phyloP scores from a whole-genome alignment of 2,888 invertebrate species.

The Subacronicta megacephala region DNA sequence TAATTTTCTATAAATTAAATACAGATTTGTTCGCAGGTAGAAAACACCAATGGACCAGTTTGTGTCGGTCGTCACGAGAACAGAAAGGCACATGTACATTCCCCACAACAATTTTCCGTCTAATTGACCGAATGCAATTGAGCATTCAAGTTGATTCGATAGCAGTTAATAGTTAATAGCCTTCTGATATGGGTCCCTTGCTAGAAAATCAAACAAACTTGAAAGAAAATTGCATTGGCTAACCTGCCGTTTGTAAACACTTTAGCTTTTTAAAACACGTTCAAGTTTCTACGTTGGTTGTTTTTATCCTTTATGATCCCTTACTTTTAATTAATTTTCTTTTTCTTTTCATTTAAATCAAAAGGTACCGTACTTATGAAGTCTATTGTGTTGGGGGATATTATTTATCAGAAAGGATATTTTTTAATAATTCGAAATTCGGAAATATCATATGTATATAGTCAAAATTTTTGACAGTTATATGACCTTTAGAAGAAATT shows the following conservation, averaged over 20 bases:
- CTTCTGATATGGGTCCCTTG: conserved; percentile 74
- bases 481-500: too few species aligned
- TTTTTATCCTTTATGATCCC: conserved; percentile 25
- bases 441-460: too few species aligned
- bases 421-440: too few species aligned
- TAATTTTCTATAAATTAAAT: conserved; percentile 39
- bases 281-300: conserved; percentile 22
- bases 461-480: too few species aligned
- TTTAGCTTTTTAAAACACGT: conserved; percentile 41
- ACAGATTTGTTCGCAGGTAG: conserved; percentile 44
- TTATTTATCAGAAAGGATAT: too few species aligned
- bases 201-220: conserved; percentile 71
- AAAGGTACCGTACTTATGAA: too few species aligned
- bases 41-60: conserved; percentile 50
- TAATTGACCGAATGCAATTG: conserved; percentile 86
- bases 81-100: conserved; percentile 62
- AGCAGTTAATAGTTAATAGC: conserved; percentile 82
- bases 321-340: conserved; percentile 41
- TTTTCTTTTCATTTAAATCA: conserved; percentile 35
- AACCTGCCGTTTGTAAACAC: conserved; percentile 53
- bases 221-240: conserved; percentile 57
- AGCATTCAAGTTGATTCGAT: conserved; percentile 80
- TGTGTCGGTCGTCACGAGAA: conserved; percentile 36
- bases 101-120: conserved; percentile 85
- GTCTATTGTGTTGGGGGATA: too few species aligned